Conservation (phyloP, 2,888 invertebrate species). For the Oxystoma pomonae region DNA sequence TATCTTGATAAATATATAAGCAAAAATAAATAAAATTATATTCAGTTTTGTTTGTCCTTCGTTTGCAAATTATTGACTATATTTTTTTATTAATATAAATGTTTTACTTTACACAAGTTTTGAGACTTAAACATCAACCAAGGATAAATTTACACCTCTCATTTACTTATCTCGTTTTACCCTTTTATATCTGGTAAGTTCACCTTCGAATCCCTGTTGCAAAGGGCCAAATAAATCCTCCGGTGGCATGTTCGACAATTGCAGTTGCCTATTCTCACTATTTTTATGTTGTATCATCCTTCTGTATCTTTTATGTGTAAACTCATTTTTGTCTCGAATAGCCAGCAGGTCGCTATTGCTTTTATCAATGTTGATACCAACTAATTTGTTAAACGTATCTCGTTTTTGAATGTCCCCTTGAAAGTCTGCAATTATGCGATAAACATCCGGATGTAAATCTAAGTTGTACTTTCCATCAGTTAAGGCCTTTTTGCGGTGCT, state of each 20-base stretch:
- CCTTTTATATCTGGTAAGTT: conserved; percentile 44
- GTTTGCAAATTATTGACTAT: too few relatives aligned
- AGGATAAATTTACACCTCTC: too few relatives aligned
- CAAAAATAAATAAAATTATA: too few relatives aligned
- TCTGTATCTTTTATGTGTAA: conserved; percentile 25
- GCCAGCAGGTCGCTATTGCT: conserved; percentile 30
- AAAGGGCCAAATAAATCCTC: conserved; percentile 46
- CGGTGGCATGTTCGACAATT: conserved; percentile 39
- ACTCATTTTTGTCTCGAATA: conserved; percentile 31
- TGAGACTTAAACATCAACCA: too few relatives aligned
- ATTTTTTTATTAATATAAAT: too few relatives aligned
- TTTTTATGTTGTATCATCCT: conserved; percentile 27
- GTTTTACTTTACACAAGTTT: too few relatives aligned
- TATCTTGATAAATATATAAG: too few relatives aligned
- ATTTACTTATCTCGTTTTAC: conserved; percentile 38
- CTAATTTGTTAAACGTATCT: conserved; percentile 28
- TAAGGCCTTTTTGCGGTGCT: not conserved
- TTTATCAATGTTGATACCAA: conserved; percentile 28
- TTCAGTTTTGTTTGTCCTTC: too few relatives aligned
- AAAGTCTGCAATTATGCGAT: conserved; percentile 16
- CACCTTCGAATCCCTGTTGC: conserved; percentile 45
- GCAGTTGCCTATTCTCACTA: conserved; percentile 26
- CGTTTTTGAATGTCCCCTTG: conserved; percentile 26
- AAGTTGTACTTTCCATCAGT: conserved; percentile 28
- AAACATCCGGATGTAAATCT: conserved; percentile 29